phyloP scores from a whole-genome alignment of 2,113 vertebrate genomes.

The Phodopus roborovskii region DNA sequence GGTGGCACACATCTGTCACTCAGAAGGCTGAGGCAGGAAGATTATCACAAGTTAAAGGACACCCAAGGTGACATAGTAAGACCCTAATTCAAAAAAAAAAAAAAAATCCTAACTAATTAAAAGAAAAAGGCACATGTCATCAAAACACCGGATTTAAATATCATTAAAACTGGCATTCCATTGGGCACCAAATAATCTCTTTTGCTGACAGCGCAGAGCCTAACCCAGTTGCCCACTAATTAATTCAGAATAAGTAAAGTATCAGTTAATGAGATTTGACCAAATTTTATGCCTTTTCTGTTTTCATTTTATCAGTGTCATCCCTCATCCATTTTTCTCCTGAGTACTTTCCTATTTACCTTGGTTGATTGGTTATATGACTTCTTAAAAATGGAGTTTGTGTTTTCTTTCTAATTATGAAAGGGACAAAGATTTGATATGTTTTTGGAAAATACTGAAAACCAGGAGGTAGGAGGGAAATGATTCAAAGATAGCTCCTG shows the following conservation, averaged over 20 bases:
- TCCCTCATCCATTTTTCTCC: neutral
- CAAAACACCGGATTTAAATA: neutral
- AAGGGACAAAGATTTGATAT: slow-evolving; percentile 17
- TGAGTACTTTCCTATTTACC: slow-evolving; percentile 2
- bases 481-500: neutral
- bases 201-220: neutral
- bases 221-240: neutral
- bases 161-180: neutral
- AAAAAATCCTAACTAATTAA: neutral
- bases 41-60: neutral
- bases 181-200: neutral
- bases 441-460: slow-evolving; percentile 3
- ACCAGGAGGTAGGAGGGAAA: neutral
- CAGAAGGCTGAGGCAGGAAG: neutral
- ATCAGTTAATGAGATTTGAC: neutral
- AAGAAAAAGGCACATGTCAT: neutral
- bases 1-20: neutral
- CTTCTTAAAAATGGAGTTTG: slow-evolving; percentile 12
- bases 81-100: neutral
- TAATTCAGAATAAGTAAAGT: slow-evolving; percentile 46
- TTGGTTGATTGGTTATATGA: neutral
- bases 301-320: neutral
- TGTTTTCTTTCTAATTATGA: slow-evolving; percentile 38
- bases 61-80: neutral
- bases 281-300: slow-evolving; percentile 6